Conservation (phyloP, 2,888 invertebrate genomes). For the Apoda limacodes region DNA sequence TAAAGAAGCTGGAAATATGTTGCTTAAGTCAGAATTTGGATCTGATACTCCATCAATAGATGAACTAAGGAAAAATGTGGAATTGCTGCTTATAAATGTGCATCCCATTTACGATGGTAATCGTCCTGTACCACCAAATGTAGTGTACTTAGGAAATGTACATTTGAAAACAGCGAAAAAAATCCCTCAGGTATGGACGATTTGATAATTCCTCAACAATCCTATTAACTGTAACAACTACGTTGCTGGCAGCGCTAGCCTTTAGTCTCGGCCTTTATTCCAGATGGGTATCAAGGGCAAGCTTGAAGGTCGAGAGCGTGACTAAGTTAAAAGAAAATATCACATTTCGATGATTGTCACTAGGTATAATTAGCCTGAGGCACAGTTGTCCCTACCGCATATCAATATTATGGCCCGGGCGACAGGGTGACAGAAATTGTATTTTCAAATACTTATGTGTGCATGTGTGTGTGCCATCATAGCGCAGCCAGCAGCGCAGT, state of each 20-base stretch:
- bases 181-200: conserved; percentile 32
- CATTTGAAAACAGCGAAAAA: conserved; percentile 33
- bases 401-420: no score
- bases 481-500: no score
- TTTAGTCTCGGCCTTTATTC: no score
- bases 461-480: no score
- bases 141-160: conserved; percentile 41
- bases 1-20: conserved; percentile 5
- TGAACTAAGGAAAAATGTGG: conserved; percentile 26
- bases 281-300: not conserved
- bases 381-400: no score
- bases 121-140: conserved; percentile 38
- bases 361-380: no score
- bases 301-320: not conserved
- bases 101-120: conserved; percentile 35
- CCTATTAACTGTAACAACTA: not conserved
- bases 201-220: not conserved
- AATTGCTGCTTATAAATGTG: conserved; percentile 43
- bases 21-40: conserved; percentile 12
- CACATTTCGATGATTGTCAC: no score
- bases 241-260: not conserved
- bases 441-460: no score
- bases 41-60: conserved; percentile 17
- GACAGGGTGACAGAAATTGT: no score
- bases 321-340: not conserved